Base-by-base conservation (phyloP, 2,888 invertebrate species). In the Blomia tropicalis region DNA sequence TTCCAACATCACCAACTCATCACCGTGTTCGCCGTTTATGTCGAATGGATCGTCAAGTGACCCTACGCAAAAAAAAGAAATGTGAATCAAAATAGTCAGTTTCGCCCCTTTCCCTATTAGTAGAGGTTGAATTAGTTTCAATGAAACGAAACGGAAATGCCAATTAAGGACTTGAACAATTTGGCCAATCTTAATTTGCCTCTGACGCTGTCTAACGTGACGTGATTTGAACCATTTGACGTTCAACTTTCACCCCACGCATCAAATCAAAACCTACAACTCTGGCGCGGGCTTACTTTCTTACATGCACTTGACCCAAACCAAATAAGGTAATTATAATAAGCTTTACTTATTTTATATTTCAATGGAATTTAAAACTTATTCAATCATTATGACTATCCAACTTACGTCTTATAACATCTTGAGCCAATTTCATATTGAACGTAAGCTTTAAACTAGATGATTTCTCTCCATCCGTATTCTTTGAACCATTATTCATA, bases 401-500 rank as follows among this genome's bases (percentile, higher is more conserved):
- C 23, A 2, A 56, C 56, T 56, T 56, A 56, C 56, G 25, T 23
- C 56, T 31, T 14, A 56, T 56, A 31, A 56, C 56, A 56, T 56
- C 56, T 23, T 56, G 56, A n/a, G 56, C 56, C 17, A 56, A 30
- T 36, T 56, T 56, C 56, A 56, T 56, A 36, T 56, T 56, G 23
- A 56, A 17, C 11, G 25, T 56, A 23, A 56, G 17, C 29, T 56
- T 56, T 25, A 56, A 36, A 31, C 11, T 36, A n/a, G 56, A 56
- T 22, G 51, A 47, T 25, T n/a, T n/a, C 7, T 14, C 14, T 14
- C n/a, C 51, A 47, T 47, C 51, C 14, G 23, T n/a, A 27, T 29
- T 25, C 19, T 17, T 19, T 36, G 56, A 56, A 27, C 14, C 3
- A 47, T n/a, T 47, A n/a, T 27, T 47, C 11, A 14, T 25, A 19